These are phyloP conservation scores for Hipparchia sbordonii DNA, from an alignment of 2,888 invertebrate genomes.

Conservation along the genomic window DNA sequence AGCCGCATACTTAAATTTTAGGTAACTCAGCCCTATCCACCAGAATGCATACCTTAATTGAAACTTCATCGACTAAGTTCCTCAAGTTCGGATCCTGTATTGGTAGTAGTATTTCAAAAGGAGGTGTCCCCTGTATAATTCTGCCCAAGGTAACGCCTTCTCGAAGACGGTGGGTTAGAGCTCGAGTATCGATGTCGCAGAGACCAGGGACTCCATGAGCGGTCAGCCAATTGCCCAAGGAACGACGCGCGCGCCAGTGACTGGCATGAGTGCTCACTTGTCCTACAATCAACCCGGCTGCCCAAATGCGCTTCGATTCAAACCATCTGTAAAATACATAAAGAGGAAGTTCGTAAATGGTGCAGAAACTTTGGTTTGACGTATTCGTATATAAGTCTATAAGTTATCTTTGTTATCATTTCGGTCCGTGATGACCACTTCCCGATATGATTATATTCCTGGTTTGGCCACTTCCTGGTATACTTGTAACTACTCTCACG, in stretches of 20 bases:
- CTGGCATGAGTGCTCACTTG: conserved; percentile 93
- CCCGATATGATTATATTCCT: too few species aligned
- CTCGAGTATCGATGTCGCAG: conserved; percentile 96
- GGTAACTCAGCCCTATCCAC: too few species aligned
- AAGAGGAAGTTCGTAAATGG: not conserved
- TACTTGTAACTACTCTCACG: too few species aligned
- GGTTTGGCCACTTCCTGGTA: too few species aligned
- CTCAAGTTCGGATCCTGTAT: conserved; percentile 90
- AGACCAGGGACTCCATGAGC: conserved; percentile 92
- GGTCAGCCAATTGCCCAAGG: conserved; percentile 93
- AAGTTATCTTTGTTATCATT: too few species aligned
- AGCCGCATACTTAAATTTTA: too few species aligned
- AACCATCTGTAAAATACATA: conserved; percentile 87
- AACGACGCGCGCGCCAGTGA: conserved; percentile 93
- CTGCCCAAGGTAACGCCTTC: conserved; percentile 92
- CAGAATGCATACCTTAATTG: conserved; percentile 84
- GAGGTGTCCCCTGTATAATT: conserved; percentile 83
- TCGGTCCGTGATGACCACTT: too few species aligned
- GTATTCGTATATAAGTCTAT: too few species aligned
- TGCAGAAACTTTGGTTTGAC: too few species aligned
- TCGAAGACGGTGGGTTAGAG: conserved; percentile 95
- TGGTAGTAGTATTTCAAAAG: conserved; percentile 60
- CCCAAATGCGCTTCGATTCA: conserved; percentile 96
- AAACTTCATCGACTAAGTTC: conserved; percentile 96
- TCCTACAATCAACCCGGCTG: conserved; percentile 95